Evolutionary conservation across 2,888 invertebrate genomes (phyloP).

Genomic region (Drosophila stalkeri): DNA sequence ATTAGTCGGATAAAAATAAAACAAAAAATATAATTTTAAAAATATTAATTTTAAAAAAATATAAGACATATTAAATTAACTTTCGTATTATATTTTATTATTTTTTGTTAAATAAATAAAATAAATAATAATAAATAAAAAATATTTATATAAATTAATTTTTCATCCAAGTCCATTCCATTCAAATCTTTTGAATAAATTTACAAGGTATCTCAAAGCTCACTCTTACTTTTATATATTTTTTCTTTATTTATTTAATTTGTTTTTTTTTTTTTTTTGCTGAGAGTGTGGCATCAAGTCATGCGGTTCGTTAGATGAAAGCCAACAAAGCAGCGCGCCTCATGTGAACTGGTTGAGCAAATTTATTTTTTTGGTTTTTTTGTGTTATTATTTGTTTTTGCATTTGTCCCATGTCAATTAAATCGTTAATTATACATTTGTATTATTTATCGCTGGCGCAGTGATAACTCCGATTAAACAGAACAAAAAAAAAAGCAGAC

Average conservation of each 20-base stretch:
- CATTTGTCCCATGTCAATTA: slow-evolving; percentile 40
- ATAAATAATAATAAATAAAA: no score
- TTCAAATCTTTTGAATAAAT: not conserved
- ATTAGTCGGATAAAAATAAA: no score
- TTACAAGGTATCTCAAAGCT: slow-evolving; percentile 1
- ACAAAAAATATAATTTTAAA: no score
- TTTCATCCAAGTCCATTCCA: no score
- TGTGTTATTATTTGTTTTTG: not conserved
- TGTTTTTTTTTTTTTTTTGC: slow-evolving; percentile 1
- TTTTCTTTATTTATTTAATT: not conserved
- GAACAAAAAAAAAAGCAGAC: not conserved
- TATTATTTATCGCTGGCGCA: slow-evolving; percentile 45
- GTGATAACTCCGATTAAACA: slow-evolving; percentile 25
- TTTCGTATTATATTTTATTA: not conserved
- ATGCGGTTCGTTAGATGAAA: slow-evolving; percentile 48
- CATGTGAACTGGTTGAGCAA: slow-evolving; percentile 22
- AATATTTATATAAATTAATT: no score
- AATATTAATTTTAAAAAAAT: no score
- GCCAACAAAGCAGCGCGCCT: slow-evolving; percentile 20
- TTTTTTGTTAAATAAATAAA: no score
- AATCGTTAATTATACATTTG: slow-evolving; percentile 48
- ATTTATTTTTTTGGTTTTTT: slow-evolving; percentile 11
- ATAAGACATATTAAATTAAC: not conserved
- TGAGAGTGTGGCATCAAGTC: slow-evolving; percentile 45
- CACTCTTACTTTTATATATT: not conserved